Base-by-base conservation (phyloP, 1,140 invertebrate genomes). In the Propsilocerus akamusi region DNA sequence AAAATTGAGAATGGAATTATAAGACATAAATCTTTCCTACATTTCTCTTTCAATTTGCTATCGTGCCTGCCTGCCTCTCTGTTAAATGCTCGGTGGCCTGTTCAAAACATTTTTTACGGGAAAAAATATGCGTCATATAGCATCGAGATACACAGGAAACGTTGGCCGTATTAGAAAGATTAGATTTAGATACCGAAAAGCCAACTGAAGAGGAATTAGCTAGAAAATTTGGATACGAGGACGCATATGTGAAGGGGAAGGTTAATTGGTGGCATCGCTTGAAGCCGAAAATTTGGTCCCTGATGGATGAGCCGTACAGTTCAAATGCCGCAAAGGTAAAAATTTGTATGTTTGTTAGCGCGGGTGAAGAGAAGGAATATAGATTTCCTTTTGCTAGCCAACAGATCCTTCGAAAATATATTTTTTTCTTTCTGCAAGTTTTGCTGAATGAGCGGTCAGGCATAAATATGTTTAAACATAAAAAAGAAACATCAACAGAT, bases 251-350 rank as follows among this genome's bases (percentile, higher is more conserved):
- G 65, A 82, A 81, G 50, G 84, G 84, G 48, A 84, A 80, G 17
- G 71, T 92, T 30, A 83, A 81, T 41, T 91, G 87, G 83, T 93
- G 89, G 89, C 87, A 93, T 68, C 77, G 80, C 59, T 74, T 85
- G 57, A 96, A 97, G 68, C 94, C 95, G 23, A 91, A 93, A 71
- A 87, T 98, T 61, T 99, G 94, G 95, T 94, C 94, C 23, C 72
- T 98, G 50, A 97, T 99, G 67, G 94, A 98, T 64, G 95, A 98
- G 67, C 95, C 94, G 3, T 97, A 97, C 67, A 97, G 93, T 59
- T 97, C 92, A 26, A 86, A 81, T 60, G 78, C 87, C 58, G 94
- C 95, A 51, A 97, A 97, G 83, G 91, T 95, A 73, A 68, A 69
- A 61, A 60, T 12, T 22, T 28, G 30, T n/a, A n/a, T n/a, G n/a